Conservation (phyloP, 2,888 invertebrate genomes). For the Pterostichus madidus region DNA sequence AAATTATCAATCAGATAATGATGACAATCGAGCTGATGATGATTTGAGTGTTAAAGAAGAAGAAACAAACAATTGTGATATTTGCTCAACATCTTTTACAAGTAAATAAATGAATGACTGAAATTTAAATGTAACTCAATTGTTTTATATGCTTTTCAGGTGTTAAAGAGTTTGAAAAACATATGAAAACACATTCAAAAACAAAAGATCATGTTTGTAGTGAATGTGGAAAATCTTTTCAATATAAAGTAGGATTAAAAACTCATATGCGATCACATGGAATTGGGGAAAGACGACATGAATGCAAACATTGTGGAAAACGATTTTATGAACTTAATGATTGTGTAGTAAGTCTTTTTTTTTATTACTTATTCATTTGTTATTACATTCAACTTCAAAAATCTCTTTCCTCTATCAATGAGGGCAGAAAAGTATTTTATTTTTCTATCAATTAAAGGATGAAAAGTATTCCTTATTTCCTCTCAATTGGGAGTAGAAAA, state of each 20-base stretch:
- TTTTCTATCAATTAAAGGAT: too few relatives aligned
- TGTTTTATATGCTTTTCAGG: constrained; percentile 26
- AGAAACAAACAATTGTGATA: constrained; percentile 17
- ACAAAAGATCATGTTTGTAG: constrained; percentile 63
- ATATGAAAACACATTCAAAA: constrained; percentile 58
- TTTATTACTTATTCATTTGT: too few relatives aligned
- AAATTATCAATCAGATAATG: neutral
- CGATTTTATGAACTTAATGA: constrained; percentile 71
- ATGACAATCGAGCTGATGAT: constrained; percentile 6
- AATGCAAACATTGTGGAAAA: constrained; percentile 70
- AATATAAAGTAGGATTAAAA: constrained; percentile 68
- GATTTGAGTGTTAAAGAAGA: constrained; percentile 7
- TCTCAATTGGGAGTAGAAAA: too few relatives aligned
- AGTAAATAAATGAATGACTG: constrained; percentile 8
- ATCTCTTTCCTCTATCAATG: too few relatives aligned
- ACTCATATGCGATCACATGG: constrained; percentile 70
- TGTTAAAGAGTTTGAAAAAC: constrained; percentile 40
- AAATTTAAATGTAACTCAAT: neutral
- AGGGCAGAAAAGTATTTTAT: too few relatives aligned
- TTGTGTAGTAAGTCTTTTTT: constrained; percentile 68
- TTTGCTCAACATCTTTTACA: constrained; percentile 27
- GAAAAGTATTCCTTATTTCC: too few relatives aligned
- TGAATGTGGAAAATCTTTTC: constrained; percentile 68
- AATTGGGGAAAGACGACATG: constrained; percentile 69
- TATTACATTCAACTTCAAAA: too few relatives aligned